Base-by-base conservation (phyloP, 1,140 invertebrate species). In the Apis laboriosa region DNA sequence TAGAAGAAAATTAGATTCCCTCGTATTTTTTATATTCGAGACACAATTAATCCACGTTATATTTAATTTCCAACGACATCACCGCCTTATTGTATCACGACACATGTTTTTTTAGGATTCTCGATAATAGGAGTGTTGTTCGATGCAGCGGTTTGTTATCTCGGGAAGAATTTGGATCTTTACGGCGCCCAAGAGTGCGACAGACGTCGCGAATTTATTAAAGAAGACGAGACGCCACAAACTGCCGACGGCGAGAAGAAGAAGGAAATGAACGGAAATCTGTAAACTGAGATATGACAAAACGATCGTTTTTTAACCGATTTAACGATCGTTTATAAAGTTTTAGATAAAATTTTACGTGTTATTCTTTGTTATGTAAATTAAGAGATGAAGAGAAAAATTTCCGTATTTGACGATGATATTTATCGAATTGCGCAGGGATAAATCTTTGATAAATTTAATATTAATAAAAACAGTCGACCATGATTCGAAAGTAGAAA, bases 121-220 rank as follows among this genome's bases (percentile, higher is more conserved):
- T 95, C 95, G 21, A 87, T 92, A 0, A 86, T 96, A 56, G 95
- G 95, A 55, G 93, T 95, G 24, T 21, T 95, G n/a, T 95, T 96
- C 60, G 95, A 96, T 80, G 90, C 90, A 11, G 85, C 93, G 1
- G 95, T 96, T 1, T 96, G 95, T 90, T 95, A 95, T 84, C 93
- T 95, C 9, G 95, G 94, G 4, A 95, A 94, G 72, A 89, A 95
- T 90, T 87, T 96, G 60, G 95, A 96, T 90, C 91, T 96, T 4
- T 96, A 96, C 84, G 95, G 95, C 19, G 94, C 95, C 43, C 88
- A 92, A n/a, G 95, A 95, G 24, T 90, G 91, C 21, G 93, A 94
- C 80, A 92, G 87, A 78, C 88, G 91, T 63, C 90, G 84, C 24
- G 92, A 91, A 68, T 92, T 93, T 70, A 87, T 92, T 13, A 91